A percentile compares a stretch with the other conserved stretches of the same genome.
These are phyloP conservation scores for Glaucomys volans DNA, from an alignment of 2,113 vertebrate species.

Conservation along the genomic window DNA sequence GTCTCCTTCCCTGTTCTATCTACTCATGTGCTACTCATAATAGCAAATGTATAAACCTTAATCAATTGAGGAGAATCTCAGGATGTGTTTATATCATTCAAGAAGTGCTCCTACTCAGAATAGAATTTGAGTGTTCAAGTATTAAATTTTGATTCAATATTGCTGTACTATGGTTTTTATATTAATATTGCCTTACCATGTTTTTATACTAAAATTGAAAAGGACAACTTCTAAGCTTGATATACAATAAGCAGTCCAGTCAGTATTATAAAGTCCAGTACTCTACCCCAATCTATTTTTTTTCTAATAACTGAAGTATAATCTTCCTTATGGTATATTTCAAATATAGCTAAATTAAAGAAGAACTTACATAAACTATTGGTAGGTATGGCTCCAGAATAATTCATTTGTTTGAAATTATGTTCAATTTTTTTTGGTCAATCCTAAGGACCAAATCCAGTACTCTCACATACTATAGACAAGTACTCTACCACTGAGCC, in stretches of 20 bases:
- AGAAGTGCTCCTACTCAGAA: neutral
- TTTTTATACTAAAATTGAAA: slow-evolving; percentile 1
- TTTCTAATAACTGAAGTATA: neutral
- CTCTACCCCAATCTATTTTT: neutral
- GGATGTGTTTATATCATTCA: neutral
- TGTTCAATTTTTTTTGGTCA: neutral
- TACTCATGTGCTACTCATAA: neutral
- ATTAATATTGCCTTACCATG: neutral
- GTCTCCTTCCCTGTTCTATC: neutral
- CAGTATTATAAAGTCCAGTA: neutral
- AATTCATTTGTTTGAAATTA: neutral
- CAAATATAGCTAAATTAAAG: neutral
- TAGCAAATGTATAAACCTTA: neutral
- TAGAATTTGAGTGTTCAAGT: neutral
- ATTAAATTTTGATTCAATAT: neutral
- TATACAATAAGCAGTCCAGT: neutral
- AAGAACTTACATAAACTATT: neutral
- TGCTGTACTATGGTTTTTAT: neutral
- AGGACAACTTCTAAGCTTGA: neutral
- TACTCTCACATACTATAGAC: accelerated
- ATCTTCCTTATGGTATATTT: neutral
- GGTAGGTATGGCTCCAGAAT: neutral
- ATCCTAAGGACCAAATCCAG: neutral
- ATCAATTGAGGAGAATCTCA: neutral
- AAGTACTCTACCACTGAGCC: neutral